Percentiles rank a stretch among this genome's conserved stretches.
Evolutionary conservation across 2,113 vertebrate species (phyloP).

Genomic region (Sinosuthora webbiana): DNA sequence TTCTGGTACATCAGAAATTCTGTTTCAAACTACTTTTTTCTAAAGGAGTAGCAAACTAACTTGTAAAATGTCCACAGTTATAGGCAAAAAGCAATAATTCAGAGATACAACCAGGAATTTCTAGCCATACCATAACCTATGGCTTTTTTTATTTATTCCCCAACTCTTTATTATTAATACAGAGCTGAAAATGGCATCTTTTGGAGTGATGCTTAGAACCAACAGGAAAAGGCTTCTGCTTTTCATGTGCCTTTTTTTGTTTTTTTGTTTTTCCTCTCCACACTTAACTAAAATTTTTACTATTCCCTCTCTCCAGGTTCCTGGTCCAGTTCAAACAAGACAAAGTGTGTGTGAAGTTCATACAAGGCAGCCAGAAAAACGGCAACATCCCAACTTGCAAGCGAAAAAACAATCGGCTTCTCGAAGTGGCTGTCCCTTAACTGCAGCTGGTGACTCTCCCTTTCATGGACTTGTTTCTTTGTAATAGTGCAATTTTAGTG

Average conservation of each 20-base stretch:
- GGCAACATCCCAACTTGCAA: slow-evolving; percentile 90
- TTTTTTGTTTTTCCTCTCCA: background rate
- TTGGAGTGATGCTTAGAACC: background rate
- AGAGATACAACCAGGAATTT: background rate
- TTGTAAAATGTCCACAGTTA: background rate
- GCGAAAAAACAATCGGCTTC: slow-evolving; percentile 96
- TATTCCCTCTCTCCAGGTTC: slow-evolving; percentile 79
- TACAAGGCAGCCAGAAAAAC: slow-evolving; percentile 88
- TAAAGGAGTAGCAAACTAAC: background rate
- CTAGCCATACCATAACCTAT: background rate
- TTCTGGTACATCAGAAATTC: background rate
- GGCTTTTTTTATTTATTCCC: background rate
- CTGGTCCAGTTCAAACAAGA: slow-evolving; percentile 97
- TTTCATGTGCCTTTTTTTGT: accelerated
- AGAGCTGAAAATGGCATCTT: background rate
- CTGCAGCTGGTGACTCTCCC: slow-evolving; percentile 43
- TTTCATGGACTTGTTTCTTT: slow-evolving; percentile 71
- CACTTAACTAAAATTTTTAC: background rate
- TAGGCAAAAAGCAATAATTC: background rate
- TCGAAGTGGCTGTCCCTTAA: slow-evolving; percentile 92
- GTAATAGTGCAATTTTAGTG: slow-evolving; percentile 80
- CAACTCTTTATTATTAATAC: background rate
- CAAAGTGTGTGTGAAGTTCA: slow-evolving; percentile 97
- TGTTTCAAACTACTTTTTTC: background rate
- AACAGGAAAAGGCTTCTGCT: background rate